These are phyloP conservation scores for Buathra laborator DNA, from an alignment of 2,888 invertebrate species.

Conservation along the genomic window DNA sequence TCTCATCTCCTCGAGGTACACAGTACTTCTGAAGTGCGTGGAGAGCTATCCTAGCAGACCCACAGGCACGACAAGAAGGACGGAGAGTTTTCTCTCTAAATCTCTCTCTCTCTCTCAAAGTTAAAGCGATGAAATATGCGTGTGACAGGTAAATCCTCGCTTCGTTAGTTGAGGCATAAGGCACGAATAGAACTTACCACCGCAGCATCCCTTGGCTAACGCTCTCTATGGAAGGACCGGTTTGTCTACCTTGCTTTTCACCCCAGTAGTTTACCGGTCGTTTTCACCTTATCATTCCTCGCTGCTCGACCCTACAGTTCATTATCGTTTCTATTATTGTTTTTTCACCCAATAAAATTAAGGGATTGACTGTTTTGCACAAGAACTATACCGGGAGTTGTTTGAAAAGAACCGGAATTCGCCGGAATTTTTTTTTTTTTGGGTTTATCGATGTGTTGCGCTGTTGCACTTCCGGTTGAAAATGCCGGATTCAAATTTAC, in stretches of 20 bases:
- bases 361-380: too few species aligned
- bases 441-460: too few species aligned
- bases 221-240: neutral
- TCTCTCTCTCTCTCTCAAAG: constrained; percentile 27
- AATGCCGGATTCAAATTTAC: too few species aligned
- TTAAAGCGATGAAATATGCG: constrained; percentile 65
- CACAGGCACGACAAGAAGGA: constrained; percentile 2
- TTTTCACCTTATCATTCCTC: constrained; percentile 39
- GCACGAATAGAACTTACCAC: constrained; percentile 28
- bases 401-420: too few species aligned
- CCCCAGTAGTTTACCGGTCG: constrained; percentile 42
- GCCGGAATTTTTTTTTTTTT: too few species aligned
- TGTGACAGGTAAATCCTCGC: constrained; percentile 67
- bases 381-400: too few species aligned
- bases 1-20: constrained; percentile 57
- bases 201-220: constrained; percentile 11
- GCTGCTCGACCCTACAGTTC: too few species aligned
- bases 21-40: constrained; percentile 37
- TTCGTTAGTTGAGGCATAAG: constrained; percentile 63
- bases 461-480: too few species aligned
- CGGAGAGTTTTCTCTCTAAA: neutral
- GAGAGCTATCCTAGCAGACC: constrained; percentile 21
- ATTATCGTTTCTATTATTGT: too few species aligned
- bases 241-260: constrained; percentile 34
- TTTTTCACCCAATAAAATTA: too few species aligned